Evolutionary conservation across 37 sponge, comb jelly and placozoan genomes (phyloP), one percentile per base, ranked within the genome.

Genomic region (Cliona cf. orientalis): DNA sequence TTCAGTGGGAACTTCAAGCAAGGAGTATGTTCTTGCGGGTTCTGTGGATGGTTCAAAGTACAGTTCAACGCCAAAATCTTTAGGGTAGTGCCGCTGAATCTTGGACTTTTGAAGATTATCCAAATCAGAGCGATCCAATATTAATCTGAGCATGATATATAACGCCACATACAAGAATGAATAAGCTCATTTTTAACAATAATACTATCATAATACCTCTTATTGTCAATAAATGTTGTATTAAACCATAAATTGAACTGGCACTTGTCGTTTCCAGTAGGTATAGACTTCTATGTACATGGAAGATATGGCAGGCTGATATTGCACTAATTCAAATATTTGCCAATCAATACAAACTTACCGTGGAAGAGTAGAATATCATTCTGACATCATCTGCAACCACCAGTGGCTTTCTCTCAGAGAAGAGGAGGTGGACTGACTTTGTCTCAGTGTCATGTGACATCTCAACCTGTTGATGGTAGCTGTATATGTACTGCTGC

Each of bases 201-300:
- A 28, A 25, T 25, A 11, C 5, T 4, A 19, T 71, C 42, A 43
- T 25, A 28, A 4, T 2, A 38, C 85, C 70, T 84, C 60, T 74
- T 67, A 25, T 87, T 41, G 39, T 69, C 69, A 66, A 91, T 78
- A 40, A 91, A 91, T 38, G 77, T 77, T 12, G 92, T 87, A 46
- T 91, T 44, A 34, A 91, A 86, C 85, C 85, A 85, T 33, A 91
- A 86, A 56, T 81, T 87, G 42, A 91, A 91, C 55, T 80, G 88
- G 32, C 82, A 87, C 44, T 87, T 74, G 37, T 76, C 87, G 7
- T n/a, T 71, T 21, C 66, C 83, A 82, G 65, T 63, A 35, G 83
- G 74, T n/a, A 82, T 29, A 31, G 80, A 5, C 35, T 63, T 78
- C 78, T 78, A 49, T 49, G 14, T 14, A 49, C 53, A 49, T 19